Conservation (phyloP, 2,888 invertebrate genomes). For the Hypercompe scribonia region DNA sequence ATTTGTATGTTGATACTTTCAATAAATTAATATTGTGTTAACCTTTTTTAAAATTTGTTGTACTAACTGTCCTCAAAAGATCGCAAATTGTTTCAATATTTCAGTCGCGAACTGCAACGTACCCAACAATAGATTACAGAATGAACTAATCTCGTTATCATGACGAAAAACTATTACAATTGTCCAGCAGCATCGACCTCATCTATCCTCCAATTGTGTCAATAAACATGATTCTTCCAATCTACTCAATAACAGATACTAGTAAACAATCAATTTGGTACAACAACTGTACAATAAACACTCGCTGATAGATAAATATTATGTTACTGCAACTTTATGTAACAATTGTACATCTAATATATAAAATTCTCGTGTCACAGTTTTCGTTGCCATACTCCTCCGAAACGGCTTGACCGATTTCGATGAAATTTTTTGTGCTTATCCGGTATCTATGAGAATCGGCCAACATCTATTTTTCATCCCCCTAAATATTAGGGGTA, state of each 20-base stretch:
- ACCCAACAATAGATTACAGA: slow-evolving; percentile 7
- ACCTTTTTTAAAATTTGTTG: background rate
- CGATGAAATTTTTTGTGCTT: too few relatives aligned
- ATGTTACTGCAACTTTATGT: background rate
- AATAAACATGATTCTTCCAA: slow-evolving; percentile 51
- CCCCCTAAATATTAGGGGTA: too few relatives aligned
- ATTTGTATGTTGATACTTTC: too few relatives aligned
- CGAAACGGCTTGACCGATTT: too few relatives aligned
- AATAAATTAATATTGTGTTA: too few relatives aligned
- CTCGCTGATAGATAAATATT: background rate
- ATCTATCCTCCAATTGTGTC: slow-evolving; percentile 44
- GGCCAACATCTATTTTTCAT: too few relatives aligned
- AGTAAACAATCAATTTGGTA: slow-evolving; percentile 16
- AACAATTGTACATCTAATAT: background rate
- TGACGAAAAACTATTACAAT: slow-evolving; percentile 20
- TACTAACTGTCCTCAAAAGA: background rate
- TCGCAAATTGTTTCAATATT: background rate
- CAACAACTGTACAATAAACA: background rate
- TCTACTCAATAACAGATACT: slow-evolving; percentile 21
- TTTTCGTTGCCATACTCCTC: too few relatives aligned
- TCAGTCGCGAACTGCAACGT: background rate
- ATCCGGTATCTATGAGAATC: too few relatives aligned
- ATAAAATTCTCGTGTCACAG: too few relatives aligned
- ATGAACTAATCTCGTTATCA: slow-evolving; percentile 10
- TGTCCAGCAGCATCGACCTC: slow-evolving; percentile 30